Evolutionary conservation across 2,888 invertebrate genomes (phyloP), one percentile per base, ranked within the genome.

Genomic region (Oligia strigilis): DNA sequence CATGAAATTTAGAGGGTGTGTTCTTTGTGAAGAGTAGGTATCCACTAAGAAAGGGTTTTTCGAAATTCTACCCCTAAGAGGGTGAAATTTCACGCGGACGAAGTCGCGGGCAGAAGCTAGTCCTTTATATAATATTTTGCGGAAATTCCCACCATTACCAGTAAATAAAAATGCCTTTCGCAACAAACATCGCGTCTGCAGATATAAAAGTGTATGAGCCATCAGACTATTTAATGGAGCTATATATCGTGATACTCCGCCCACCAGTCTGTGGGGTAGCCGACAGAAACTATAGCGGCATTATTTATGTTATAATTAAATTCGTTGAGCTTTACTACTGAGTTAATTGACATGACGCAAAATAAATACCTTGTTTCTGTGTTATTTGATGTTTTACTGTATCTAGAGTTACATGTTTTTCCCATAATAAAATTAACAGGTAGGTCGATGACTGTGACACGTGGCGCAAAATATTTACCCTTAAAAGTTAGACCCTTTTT

Each of bases 181-280:
- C 78, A 81, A 43, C 77, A 65, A 72, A 81, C 72, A 81, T 72
- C 72, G 72, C 72, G 76, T 77, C 81, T 49, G 49, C 72, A 43
- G 78, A 80, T 79, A 82, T 80, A 77, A 88, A 83, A 78, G 70
- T 77, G 43, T 82, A 85, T 83, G 69, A 83, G 84, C 81, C 55
- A 85, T 90, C 82, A 87, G 81, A 85, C 81, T 64, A 66, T 70
- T 84, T 85, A 83, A 87, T 87, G 80, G 75, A 46, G 82, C 78
- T 65, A 84, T 89, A 90, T 72, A 84, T 89, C 36, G 78, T 77
- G 46, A 62, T 43, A 19, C 72, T 23, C 80, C 82, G 80, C 87
- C 87, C 83, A 85, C 75, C 40, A 67, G 43, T 49, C 67, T 62
- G 80, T 67, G 52, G 69, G 75, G 85, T 72, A 71, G 72, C 77